Percentiles rank a stretch among this genome's conserved stretches.
These are phyloP conservation scores for Teleogryllus occipitalis DNA, from an alignment of 1,140 invertebrate genomes.

Conservation along the genomic window DNA sequence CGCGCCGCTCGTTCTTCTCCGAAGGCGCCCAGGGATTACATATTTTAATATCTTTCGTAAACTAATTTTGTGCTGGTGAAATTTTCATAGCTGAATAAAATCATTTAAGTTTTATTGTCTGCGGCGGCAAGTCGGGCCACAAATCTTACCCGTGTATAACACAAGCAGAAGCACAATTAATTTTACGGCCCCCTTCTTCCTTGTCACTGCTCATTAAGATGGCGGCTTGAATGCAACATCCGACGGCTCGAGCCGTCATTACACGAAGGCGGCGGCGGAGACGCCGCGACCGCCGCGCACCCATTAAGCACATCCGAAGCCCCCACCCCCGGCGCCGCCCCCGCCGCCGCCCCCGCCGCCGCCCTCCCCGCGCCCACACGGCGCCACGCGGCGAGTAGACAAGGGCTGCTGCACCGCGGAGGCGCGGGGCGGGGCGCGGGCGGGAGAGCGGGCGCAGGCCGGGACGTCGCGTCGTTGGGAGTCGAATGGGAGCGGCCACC, in stretches of 20 bases:
- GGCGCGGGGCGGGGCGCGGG: no score
- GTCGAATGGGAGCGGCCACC: no score
- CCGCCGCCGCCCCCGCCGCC: no score
- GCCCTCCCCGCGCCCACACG: no score
- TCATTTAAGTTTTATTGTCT: conserved; percentile 25
- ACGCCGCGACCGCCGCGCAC: background rate
- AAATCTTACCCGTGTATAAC: conserved; percentile 22
- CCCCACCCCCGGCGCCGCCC: no score
- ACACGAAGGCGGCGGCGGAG: background rate
- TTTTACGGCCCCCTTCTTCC: conserved; percentile 13
- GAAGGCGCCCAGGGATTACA: conserved; percentile 9
- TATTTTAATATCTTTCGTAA: conserved; percentile 25
- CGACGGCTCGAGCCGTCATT: conserved; percentile 8
- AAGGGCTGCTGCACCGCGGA: no score
- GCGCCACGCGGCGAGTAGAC: no score
- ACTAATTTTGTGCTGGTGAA: conserved; percentile 23
- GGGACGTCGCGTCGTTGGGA: no score
- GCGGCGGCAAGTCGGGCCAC: conserved; percentile 12
- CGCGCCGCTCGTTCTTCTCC: no score
- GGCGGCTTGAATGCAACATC: conserved; percentile 14
- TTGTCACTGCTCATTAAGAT: conserved; percentile 22
- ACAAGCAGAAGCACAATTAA: conserved; percentile 23
- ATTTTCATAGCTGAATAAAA: conserved; percentile 26
- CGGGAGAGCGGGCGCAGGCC: no score
- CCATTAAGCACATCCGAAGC: background rate